Evolutionary conservation across 2,113 vertebrate species (phyloP), one percentile per base, ranked within the genome.

Genomic region (Gadus macrocephalus): DNA sequence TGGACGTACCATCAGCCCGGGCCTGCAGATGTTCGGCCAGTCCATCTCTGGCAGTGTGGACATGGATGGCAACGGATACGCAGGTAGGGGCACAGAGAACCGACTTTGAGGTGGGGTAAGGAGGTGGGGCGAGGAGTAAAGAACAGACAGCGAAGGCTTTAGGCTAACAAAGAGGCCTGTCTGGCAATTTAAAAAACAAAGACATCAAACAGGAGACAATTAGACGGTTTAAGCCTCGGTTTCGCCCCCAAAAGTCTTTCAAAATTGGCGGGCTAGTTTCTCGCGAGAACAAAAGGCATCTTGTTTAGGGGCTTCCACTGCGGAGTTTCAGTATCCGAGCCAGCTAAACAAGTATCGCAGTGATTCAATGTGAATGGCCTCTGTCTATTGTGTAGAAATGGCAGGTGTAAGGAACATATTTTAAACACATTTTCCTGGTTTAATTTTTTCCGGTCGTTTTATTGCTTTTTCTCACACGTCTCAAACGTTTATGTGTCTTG

Each of bases 21-120:
- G 81, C 35, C 88, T 99, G 42, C 92, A 90, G 84, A 98, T 98
- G 97, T 99, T 99, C 72, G 97, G 97, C 25, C 97, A 99, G 89
- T 96, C 97, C 15, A 94, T 99, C 87, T 99, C 97, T 0, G 97
- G 96, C 70, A 94, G 90, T 74, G 86, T 99, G 19, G 97, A 99
- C 88, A 98, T 99, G 97, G 97, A 99, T 82, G 94, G 93, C 80
- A 99, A 98, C 55, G 95, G 94, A 74, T 99, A 99, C 73, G 87
- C 94, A 90, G 97, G 97, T 99, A 91, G 20, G 87, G 49, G 42
- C 15, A 66, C 42, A 19, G 22, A 64, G 25, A 31, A 16, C n/a
- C 62, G 62, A 49, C 42, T 49, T 49, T 9, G 11, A 9, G 7
- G 42, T 9, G 1, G 11, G 7, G 11, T 11, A 49, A 7, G 11